These are phyloP conservation scores for Oncopodura yosiiana DNA, from an alignment of 1,140 invertebrate species.

Conservation along the genomic window DNA sequence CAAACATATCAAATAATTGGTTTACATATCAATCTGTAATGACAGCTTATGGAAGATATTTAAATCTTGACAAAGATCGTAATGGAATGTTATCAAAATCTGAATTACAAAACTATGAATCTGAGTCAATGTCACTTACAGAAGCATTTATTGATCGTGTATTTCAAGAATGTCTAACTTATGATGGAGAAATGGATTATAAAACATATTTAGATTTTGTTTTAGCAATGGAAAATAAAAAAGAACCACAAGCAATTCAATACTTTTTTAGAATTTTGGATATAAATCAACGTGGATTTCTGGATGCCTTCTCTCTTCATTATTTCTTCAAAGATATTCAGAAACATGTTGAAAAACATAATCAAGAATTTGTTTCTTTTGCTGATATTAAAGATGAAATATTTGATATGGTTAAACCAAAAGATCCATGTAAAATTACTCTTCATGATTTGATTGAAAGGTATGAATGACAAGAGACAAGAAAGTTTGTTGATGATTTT, in stretches of 20 bases:
- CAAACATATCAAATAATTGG: slow-evolving; percentile 83
- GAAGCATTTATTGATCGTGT: slow-evolving; percentile 82
- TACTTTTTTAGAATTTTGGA: slow-evolving; percentile 89
- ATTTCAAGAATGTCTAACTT: slow-evolving; percentile 90
- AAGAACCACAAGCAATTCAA: slow-evolving; percentile 79
- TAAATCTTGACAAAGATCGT: slow-evolving; percentile 86
- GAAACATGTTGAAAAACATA: slow-evolving; percentile 73
- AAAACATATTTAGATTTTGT: slow-evolving; percentile 94
- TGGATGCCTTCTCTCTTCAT: slow-evolving; percentile 81
- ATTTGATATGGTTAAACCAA: slow-evolving; percentile 93
- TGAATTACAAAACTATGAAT: slow-evolving; percentile 78
- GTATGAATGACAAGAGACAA: slow-evolving; percentile 34
- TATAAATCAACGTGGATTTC: slow-evolving; percentile 73
- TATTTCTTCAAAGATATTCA: slow-evolving; percentile 92
- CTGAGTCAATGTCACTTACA: slow-evolving; percentile 66
- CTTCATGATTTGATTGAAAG: slow-evolving; percentile 65
- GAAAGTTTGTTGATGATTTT: background rate
- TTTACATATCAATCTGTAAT: slow-evolving; percentile 85
- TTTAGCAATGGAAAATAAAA: slow-evolving; percentile 81
- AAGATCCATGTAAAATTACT: slow-evolving; percentile 73
- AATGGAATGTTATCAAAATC: slow-evolving; percentile 90
- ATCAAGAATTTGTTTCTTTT: slow-evolving; percentile 76
- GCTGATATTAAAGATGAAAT: slow-evolving; percentile 95
- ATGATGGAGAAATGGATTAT: slow-evolving; percentile 95
- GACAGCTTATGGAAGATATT: slow-evolving; percentile 82